A percentile compares a stretch with the other conserved stretches of the same genome.
phyloP scores from a whole-genome alignment of 2,797 vertebrate species.

The Cyclura pinguis region DNA sequence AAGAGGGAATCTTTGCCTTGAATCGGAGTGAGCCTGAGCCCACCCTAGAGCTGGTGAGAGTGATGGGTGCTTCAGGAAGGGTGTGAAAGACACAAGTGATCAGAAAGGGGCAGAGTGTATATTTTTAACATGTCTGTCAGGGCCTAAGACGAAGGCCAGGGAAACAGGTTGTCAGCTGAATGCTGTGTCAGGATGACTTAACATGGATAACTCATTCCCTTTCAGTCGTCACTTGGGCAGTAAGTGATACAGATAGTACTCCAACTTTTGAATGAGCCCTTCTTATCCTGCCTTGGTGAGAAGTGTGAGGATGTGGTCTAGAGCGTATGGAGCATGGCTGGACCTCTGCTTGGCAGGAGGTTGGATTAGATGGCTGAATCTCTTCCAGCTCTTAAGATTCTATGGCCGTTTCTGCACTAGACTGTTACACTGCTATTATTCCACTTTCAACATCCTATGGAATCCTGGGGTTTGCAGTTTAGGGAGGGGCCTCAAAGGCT shows the following conservation, averaged over 20 bases:
- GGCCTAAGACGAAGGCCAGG: not conserved
- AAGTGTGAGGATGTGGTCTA: not conserved
- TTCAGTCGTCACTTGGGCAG: too few species aligned
- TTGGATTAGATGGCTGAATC: too few species aligned
- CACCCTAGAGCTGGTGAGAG: conserved; percentile 89
- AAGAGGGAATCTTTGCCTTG: conserved; percentile 91
- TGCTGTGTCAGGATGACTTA: not conserved
- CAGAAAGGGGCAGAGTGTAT: not conserved
- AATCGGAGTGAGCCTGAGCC: conserved; percentile 87
- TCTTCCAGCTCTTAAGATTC: too few species aligned
- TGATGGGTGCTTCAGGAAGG: too few species aligned
- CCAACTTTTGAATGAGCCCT: not conserved
- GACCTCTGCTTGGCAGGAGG: not conserved
- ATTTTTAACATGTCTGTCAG: too few species aligned
- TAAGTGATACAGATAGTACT: too few species aligned
- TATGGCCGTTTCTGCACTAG: too few species aligned
- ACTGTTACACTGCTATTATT: too few species aligned
- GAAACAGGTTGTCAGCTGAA: not conserved
- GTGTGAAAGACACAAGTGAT: too few species aligned
- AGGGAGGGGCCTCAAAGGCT: too few species aligned
- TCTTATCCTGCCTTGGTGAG: not conserved
- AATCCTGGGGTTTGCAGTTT: too few species aligned
- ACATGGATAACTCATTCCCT: not conserved
- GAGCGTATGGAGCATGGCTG: not conserved
- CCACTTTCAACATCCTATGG: too few species aligned